Base-by-base conservation (phyloP, 2,797 vertebrate genomes). In the Lycodopsis pacificus region DNA sequence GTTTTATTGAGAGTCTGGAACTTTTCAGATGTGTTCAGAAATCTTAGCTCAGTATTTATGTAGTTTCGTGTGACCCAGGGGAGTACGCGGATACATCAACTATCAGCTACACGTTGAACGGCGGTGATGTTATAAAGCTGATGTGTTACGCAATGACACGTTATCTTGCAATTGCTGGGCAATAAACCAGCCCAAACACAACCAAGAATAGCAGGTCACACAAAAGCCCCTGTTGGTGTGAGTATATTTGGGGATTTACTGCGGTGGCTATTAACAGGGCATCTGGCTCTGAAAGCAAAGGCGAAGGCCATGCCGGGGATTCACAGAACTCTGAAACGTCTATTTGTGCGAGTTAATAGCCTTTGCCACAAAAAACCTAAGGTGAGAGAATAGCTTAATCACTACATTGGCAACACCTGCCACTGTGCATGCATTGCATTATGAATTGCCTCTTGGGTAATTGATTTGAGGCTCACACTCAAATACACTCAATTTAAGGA, bases 201-300 rank as follows among this genome's bases (percentile, higher is more conserved):
- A 67, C 54, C 32, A 65, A 71, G 79, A 67, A 49, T 25, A 71
- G 63, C 38, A 62, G 81, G 71, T 82, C 76, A 71, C 59, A 71
- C 58, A 71, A 79, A 89, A 79, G 71, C 46, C 71, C 75, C 58
- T 38, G 71, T 76, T 78, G 72, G 68, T 78, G 82, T 77, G 82
- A 82, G 85, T 82, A 81, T 76, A 86, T 86, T 89, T 88, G 40
- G 62, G 65, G 76, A 83, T 90, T 92, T 86, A 90, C 73, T 79
- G 73, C 63, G 58, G 49, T 25, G 49, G 70, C 79, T 79, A 82
- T 89, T 85, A 88, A 90, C 85, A 86, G 89, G 83, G 81, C 84
- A 89, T 72, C 80, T 85, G 90, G 83, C 84, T 82, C 59, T 63
- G 72, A 84, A 87, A 89, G 85, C 73, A 86, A 84, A 81, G 79